Evolutionary conservation across 1,140 invertebrate species (phyloP).

Genomic region (Conus ventricosus): DNA sequence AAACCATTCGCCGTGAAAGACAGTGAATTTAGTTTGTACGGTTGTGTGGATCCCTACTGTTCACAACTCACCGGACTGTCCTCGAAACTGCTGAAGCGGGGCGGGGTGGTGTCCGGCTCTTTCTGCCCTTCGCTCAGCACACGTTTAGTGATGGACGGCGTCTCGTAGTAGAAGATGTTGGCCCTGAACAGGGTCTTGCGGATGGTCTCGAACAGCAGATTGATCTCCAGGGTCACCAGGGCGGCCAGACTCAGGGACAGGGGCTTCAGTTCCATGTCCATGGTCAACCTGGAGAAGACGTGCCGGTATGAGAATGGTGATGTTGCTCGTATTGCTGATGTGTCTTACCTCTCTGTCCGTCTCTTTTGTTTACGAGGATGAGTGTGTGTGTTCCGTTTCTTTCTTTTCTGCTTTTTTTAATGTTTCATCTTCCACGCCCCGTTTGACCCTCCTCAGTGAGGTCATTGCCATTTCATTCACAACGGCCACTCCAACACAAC

Average conservation of each 20-base stretch:
- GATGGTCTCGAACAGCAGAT: slow-evolving; percentile 41
- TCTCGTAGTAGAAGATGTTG: slow-evolving; percentile 50
- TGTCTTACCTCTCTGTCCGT: too few species aligned
- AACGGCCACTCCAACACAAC: too few species aligned
- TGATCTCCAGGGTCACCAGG: slow-evolving; percentile 54
- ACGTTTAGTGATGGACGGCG: slow-evolving; percentile 54
- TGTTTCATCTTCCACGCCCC: too few species aligned
- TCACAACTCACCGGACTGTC: too few species aligned
- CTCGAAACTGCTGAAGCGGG: slow-evolving; percentile 36
- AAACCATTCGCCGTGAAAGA: too few species aligned
- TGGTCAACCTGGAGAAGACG: slow-evolving; percentile 44
- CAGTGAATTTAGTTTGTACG: too few species aligned
- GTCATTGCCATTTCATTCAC: too few species aligned
- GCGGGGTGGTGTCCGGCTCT: slow-evolving; percentile 57
- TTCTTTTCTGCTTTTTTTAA: too few species aligned
- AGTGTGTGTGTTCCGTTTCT: too few species aligned
- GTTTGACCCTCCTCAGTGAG: too few species aligned
- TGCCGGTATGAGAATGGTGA: background rate
- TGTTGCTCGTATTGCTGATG: background rate
- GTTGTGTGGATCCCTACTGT: too few species aligned
- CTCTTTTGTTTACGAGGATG: too few species aligned
- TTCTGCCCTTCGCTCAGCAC: slow-evolving; percentile 52
- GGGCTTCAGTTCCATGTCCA: slow-evolving; percentile 57
- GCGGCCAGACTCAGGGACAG: slow-evolving; percentile 48
- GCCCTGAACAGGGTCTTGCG: slow-evolving; percentile 53